Conservation (phyloP, 2,113 vertebrate species). For the Misgurnus anguillicaudatus region DNA sequence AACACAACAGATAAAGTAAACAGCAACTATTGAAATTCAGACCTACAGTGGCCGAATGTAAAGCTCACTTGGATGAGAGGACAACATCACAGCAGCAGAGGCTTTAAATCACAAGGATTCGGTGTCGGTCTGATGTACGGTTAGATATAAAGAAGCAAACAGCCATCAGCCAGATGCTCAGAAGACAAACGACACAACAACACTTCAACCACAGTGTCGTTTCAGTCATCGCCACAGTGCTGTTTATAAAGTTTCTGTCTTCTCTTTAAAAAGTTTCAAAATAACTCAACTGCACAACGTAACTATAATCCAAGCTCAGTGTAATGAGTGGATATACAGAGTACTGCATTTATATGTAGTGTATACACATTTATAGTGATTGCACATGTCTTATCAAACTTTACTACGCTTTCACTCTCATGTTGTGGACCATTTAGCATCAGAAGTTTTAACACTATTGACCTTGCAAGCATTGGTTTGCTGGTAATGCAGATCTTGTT, state of each 20-base stretch:
- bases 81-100: not conserved
- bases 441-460: too few species aligned
- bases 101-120: constrained; percentile 28
- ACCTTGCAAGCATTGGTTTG: too few species aligned
- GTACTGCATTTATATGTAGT: not conserved
- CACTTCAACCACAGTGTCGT: not conserved
- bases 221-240: constrained; percentile 38
- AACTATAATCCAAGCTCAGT: not conserved
- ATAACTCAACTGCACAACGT: constrained; percentile 2
- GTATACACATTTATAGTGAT: not conserved
- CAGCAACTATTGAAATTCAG: not conserved
- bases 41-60: not conserved
- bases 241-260: not conserved
- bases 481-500: too few species aligned
- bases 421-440: too few species aligned
- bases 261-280: constrained; percentile 8
- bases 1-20: not conserved
- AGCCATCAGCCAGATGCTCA: constrained; percentile 16
- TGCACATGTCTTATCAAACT: too few species aligned
- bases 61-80: not conserved
- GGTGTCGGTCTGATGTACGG: not conserved
- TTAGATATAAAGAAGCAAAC: not conserved
- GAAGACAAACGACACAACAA: constrained; percentile 21
- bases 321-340: not conserved
- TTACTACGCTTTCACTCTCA: too few species aligned